A percentile compares a stretch with the other conserved stretches of the same genome.
Conservation (phyloP, 2,888 invertebrate genomes). For the Lithodes maja region DNA sequence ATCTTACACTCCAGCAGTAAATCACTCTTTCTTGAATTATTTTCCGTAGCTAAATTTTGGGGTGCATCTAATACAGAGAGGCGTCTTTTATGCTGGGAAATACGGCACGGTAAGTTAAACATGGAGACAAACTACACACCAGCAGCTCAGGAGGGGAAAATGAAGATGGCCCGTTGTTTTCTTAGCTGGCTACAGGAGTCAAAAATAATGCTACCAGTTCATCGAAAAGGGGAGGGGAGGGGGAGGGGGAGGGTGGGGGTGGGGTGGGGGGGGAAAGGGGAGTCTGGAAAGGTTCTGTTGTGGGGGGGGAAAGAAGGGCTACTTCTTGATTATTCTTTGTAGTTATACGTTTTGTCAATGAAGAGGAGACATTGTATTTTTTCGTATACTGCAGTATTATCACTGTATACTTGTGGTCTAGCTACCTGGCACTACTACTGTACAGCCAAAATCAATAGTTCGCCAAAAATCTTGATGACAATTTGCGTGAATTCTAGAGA, state of each 20-base stretch:
- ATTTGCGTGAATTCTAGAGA: no score
- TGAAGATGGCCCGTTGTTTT: slow-evolving; percentile 52
- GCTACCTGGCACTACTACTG: slow-evolving; percentile 68
- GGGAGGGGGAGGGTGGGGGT: neutral
- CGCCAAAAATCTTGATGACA: no score
- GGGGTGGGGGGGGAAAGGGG: neutral
- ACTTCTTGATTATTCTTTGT: slow-evolving; percentile 63
- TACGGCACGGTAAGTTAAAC: slow-evolving; percentile 45
- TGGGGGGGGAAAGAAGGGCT: slow-evolving; percentile 33
- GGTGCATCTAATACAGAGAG: no score
- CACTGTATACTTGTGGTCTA: slow-evolving; percentile 71
- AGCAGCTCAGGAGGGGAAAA: slow-evolving; percentile 60
- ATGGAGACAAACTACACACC: slow-evolving; percentile 67
- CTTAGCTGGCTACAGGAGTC: slow-evolving; percentile 65
- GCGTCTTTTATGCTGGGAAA: no score
- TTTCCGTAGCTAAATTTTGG: no score
- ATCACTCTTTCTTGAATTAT: no score
- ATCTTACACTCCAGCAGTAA: no score
- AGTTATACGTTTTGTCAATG: slow-evolving; percentile 70
- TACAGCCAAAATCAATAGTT: no score
- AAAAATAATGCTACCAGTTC: slow-evolving; percentile 68
- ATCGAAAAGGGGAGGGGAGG: slow-evolving; percentile 62
- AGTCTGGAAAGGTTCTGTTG: no score
- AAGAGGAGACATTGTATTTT: slow-evolving; percentile 68
- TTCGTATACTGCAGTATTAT: slow-evolving; percentile 71